Evolutionary conservation across 1,140 invertebrate genomes (phyloP), one percentile per base, ranked within the genome.

Genomic region (Pseudomyrmex concolor): DNA sequence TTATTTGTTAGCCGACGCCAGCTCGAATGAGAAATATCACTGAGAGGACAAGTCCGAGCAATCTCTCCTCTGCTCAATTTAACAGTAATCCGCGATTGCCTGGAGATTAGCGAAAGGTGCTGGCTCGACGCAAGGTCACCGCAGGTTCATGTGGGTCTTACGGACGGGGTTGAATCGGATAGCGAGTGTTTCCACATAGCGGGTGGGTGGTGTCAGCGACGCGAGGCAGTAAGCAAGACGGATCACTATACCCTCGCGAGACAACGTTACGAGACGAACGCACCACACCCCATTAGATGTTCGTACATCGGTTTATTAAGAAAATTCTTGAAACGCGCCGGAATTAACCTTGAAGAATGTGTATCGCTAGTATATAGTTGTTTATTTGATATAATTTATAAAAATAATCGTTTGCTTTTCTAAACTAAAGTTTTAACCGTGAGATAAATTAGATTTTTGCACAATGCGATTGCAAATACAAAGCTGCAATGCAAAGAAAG

Each of bases 181-280:
- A 88, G 78, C 66, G 64, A 84, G 72, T 87, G 88, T 87, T 86
- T 84, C 72, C 89, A 63, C 34, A 34, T 34, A 34, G 34, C 5
- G 17, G n/a, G 84, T 86, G 89, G 90, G 89, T 91, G 89, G 88
- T 92, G 92, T 92, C 92, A 92, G 87, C 90, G 85, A 64, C 64
- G 74, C 34, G 62, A 73, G 67, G 57, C 78, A 84, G 86, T 92
- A 92, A 92, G 89, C 89, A 92, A 92, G 91, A 92, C 90, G 87
- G 87, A 92, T 92, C 89, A 90, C 91, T 86, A 76, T 34, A 34
- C 34, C 34, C 71, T 84, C 77, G 70, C 84, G 85, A 90, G 89
- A 90, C 89, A 90, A 89, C 88, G 88, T 84, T 83, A 84, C 86
- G 81, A 85, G 81, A 86, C 87, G 84, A 86, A 85, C 77, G 77